Evolutionary conservation across 2,888 invertebrate species (phyloP).

Genomic region (Trichogramma dendrolimi): DNA sequence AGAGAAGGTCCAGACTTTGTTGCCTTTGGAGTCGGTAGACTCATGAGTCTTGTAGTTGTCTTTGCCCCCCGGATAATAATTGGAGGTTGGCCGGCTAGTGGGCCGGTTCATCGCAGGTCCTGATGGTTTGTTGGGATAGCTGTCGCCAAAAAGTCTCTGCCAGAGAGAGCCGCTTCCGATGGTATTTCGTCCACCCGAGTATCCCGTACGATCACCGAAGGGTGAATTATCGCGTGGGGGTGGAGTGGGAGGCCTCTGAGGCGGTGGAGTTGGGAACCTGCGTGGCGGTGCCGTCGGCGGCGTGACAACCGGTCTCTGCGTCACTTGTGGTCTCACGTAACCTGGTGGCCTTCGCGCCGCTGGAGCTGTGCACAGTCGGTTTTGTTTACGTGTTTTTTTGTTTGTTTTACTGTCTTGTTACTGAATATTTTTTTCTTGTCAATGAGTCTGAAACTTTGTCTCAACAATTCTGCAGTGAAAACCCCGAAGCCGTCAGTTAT

Average conservation of each 20-base stretch:
- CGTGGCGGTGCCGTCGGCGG: not conserved
- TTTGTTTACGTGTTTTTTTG: not conserved
- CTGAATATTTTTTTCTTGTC: conserved; percentile 5
- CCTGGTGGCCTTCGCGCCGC: conserved; percentile 30
- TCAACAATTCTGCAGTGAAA: no score
- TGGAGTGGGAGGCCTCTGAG: conserved; percentile 36
- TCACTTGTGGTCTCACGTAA: conserved; percentile 25
- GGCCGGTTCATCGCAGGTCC: conserved; percentile 28
- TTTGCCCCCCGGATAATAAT: conserved; percentile 30
- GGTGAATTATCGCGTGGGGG: conserved; percentile 42
- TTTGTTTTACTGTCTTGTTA: conserved; percentile 9
- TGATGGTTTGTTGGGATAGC: not conserved
- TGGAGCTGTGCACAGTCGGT: conserved; percentile 32
- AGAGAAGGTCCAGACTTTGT: conserved; percentile 47
- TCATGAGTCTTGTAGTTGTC: conserved; percentile 41
- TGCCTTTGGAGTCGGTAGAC: conserved; percentile 40
- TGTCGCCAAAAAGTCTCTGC: conserved; percentile 37
- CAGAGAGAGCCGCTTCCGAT: conserved; percentile 39
- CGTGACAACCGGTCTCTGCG: not conserved
- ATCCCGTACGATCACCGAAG: conserved; percentile 33
- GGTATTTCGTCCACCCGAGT: conserved; percentile 38
- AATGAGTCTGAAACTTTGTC: not conserved
- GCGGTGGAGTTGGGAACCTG: conserved; percentile 4
- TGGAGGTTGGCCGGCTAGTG: conserved; percentile 23
- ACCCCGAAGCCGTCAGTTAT: no score